These are phyloP conservation scores for Drosophila kohkoa DNA, from an alignment of 1,140 invertebrate species.

Conservation along the genomic window DNA sequence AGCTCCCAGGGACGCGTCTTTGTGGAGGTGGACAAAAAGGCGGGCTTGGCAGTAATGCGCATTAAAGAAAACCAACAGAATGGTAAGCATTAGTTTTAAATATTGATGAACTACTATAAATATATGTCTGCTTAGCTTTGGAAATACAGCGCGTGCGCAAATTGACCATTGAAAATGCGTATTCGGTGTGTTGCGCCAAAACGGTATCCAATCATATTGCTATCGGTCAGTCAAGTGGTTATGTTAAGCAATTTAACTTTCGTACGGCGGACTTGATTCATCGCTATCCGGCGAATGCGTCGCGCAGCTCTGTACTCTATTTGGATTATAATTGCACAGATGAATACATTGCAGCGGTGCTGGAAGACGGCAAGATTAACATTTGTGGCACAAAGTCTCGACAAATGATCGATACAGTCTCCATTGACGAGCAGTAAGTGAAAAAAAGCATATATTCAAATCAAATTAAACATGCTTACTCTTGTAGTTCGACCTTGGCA, in stretches of 20 bases:
- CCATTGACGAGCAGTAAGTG: constrained; percentile 72
- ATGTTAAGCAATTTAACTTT: constrained; percentile 71
- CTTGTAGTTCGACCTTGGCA: constrained; percentile 70
- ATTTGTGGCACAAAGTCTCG: constrained; percentile 79
- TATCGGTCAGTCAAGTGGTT: constrained; percentile 71
- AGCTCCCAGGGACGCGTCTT: constrained; percentile 70
- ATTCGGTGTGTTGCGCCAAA: constrained; percentile 74
- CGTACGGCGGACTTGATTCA: constrained; percentile 66
- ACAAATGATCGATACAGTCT: constrained; percentile 72
- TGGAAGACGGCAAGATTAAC: constrained; percentile 73
- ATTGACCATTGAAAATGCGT: constrained; percentile 76
- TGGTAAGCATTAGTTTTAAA: constrained; percentile 19
- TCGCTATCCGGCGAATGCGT: constrained; percentile 66
- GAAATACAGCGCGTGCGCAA: constrained; percentile 80
- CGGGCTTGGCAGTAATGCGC: constrained; percentile 75
- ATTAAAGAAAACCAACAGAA: constrained; percentile 69
- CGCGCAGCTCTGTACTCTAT: constrained; percentile 69
- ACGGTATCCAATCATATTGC: constrained; percentile 70
- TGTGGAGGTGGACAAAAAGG: constrained; percentile 77
- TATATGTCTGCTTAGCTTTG: constrained; percentile 31
- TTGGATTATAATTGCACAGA: constrained; percentile 79
- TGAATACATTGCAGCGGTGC: constrained; percentile 80
- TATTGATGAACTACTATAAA: neutral
- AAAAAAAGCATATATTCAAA: neutral
- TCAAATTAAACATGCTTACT: neutral